phyloP scores from a whole-genome alignment of 2,888 invertebrate genomes.

The Cantharis lateralis region DNA sequence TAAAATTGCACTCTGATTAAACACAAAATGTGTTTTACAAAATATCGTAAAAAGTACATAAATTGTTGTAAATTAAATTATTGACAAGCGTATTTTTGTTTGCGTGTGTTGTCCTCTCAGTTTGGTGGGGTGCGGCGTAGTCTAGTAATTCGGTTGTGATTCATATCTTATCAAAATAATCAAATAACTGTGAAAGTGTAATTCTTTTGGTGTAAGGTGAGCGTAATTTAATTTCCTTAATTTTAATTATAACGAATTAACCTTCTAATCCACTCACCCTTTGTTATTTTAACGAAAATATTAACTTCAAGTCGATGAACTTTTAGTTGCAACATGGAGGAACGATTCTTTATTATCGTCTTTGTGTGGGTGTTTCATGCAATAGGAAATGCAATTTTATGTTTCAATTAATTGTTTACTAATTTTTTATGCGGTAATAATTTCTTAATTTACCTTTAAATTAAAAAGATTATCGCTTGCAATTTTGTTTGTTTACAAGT shows the following conservation, averaged over 20 bases:
- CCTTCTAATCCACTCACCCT: not conserved
- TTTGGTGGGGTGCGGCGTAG: slow-evolving; percentile 44
- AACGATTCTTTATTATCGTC: slow-evolving; percentile 38
- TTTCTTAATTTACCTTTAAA: not conserved
- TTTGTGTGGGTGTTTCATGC: slow-evolving; percentile 45
- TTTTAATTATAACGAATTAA: not conserved
- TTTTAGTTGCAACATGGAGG: slow-evolving; percentile 51
- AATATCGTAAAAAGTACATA: not conserved
- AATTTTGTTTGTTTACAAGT: not conserved
- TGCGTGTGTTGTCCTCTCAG: not conserved
- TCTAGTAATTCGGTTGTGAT: slow-evolving; percentile 25
- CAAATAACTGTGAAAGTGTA: slow-evolving; percentile 34
- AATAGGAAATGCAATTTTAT: slow-evolving; percentile 5
- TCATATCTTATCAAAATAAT: slow-evolving; percentile 35
- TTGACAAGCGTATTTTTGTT: not conserved
- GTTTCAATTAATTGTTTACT: not conserved
- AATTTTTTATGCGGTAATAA: not conserved
- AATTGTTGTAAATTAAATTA: not conserved
- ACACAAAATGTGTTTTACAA: not conserved
- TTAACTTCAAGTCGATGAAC: slow-evolving; percentile 44
- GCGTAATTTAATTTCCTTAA: slow-evolving; percentile 10
- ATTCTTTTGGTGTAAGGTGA: slow-evolving; percentile 47
- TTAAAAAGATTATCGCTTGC: not conserved
- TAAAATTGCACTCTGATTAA: not conserved
- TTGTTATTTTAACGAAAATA: not conserved